Evolutionary conservation across 92 coral and sea anemone species (phyloP).

Genomic region (Porites rus): DNA sequence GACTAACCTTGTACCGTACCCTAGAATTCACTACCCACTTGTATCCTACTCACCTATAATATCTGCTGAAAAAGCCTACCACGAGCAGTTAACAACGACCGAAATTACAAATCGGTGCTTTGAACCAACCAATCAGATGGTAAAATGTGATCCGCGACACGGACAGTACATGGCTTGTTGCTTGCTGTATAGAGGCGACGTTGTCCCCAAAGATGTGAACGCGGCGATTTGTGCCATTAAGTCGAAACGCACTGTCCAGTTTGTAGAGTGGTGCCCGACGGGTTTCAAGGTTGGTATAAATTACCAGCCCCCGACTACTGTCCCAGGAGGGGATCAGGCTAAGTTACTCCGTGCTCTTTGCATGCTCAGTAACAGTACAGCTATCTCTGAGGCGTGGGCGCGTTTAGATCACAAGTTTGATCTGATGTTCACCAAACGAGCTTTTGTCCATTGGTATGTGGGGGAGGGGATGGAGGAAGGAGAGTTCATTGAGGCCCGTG

Average conservation of each 20-base stretch:
- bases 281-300: constrained; percentile 62
- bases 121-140: constrained; percentile 86
- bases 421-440: constrained; percentile 79
- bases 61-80: constrained; percentile 82
- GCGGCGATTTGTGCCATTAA: constrained; percentile 84
- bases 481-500: constrained; percentile 78
- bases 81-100: constrained; percentile 76
- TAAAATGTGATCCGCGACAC: constrained; percentile 86
- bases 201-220: constrained; percentile 92
- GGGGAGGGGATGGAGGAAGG: constrained; percentile 92
- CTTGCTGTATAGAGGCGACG: constrained; percentile 88
- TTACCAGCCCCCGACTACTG: constrained; percentile 83
- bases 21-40: constrained; percentile 91
- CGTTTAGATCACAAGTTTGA: constrained; percentile 81
- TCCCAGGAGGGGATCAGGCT: constrained; percentile 88
- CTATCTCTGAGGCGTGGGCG: constrained; percentile 87
- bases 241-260: constrained; percentile 82
- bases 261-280: constrained; percentile 72
- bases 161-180: constrained; percentile 95
- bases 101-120: constrained; percentile 84
- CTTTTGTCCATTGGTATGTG: constrained; percentile 86
- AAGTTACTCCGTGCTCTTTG: constrained; percentile 81
- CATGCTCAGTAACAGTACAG: constrained; percentile 84
- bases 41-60: constrained; percentile 88
- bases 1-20: constrained; percentile 95